phyloP scores from a whole-genome alignment of 2,113 vertebrate genomes.

The Bubalus kerabau region DNA sequence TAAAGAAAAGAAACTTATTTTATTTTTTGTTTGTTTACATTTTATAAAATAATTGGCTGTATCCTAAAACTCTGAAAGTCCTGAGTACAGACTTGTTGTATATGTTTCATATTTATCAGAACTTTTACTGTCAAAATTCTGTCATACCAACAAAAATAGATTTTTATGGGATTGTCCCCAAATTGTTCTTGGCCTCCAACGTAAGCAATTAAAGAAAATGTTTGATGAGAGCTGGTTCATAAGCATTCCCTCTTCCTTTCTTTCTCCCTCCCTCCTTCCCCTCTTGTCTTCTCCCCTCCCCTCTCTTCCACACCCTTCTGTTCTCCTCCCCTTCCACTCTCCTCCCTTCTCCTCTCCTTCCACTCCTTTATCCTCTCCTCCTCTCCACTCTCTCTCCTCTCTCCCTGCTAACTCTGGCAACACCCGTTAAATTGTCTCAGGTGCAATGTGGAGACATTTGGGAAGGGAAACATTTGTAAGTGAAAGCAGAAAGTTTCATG shows the following conservation, averaged over 20 bases:
- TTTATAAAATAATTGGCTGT: slow-evolving; percentile 15
- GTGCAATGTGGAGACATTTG: not conserved
- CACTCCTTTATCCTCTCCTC: not conserved
- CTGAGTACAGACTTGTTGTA: not conserved
- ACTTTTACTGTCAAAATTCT: slow-evolving; percentile 1
- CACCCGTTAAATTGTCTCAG: not conserved
- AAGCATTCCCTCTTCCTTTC: not conserved
- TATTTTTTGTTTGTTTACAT: not conserved
- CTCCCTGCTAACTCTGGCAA: not conserved
- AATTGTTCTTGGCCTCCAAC: not conserved
- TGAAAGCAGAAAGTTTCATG: not conserved
- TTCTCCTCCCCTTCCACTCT: not conserved
- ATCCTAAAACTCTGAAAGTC: not conserved
- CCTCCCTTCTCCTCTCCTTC: not conserved
- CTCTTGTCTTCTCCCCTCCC: no score
- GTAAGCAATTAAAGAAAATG: not conserved
- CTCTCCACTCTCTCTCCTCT: not conserved
- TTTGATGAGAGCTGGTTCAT: not conserved
- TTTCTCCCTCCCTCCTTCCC: accelerated
- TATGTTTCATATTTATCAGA: not conserved
- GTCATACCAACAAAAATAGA: not conserved
- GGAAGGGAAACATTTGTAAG: not conserved
- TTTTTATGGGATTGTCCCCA: not conserved
- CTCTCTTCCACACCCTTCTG: not conserved
- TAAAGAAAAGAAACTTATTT: not conserved